Evolutionary conservation across 1,140 invertebrate genomes (phyloP), one percentile per base, ranked within the genome.

Genomic region (Neuroterus valhalla): DNA sequence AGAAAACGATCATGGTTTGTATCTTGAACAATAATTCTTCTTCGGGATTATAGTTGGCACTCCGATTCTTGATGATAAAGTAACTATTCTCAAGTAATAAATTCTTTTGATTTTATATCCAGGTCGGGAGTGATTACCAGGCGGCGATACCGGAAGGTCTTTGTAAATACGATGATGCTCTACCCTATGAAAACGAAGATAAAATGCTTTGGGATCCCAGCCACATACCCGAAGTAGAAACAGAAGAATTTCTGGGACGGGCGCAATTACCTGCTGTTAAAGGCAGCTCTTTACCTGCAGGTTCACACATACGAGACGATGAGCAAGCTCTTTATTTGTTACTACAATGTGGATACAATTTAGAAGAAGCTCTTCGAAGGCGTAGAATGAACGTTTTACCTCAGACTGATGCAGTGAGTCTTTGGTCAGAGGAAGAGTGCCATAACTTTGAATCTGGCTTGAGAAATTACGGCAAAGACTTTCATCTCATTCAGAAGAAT

Each of bases 371-470:
- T 4, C 87, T 98, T 66, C 89, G 97, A 74, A 92, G 96, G 69
- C 93, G 96, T 77, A 94, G 96, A 85, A 94, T 96, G 82, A 96
- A 96, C 85, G 92, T 93, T 17, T 90, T 95, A 21, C 93, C 94
- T 1, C 91, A 93, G 3, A 92, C 93, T 46, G 94, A 95, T 76
- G 93, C 94, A 0, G 94, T 95, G 88, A 96, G 95, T 85, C 91
- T 98, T 4, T 99, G 98, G 98, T 98, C 97, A 17, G 98, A 99
- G 88, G 98, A 99, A 88, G 98, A 99, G 87, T 99, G 98, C 91
- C 92, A 96, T 76, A 98, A 98, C 91, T 99, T 99, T 91, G 98
- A 99, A 91, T 95, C 95, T 85, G 98, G 97, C 68, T 92, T 99
- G 2, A 93, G 97, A 84, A 93, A 93, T 71, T 98, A 96, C 88